These are phyloP conservation scores for Alectura lathami DNA, from an alignment of 2,113 vertebrate species.

Conservation along the genomic window DNA sequence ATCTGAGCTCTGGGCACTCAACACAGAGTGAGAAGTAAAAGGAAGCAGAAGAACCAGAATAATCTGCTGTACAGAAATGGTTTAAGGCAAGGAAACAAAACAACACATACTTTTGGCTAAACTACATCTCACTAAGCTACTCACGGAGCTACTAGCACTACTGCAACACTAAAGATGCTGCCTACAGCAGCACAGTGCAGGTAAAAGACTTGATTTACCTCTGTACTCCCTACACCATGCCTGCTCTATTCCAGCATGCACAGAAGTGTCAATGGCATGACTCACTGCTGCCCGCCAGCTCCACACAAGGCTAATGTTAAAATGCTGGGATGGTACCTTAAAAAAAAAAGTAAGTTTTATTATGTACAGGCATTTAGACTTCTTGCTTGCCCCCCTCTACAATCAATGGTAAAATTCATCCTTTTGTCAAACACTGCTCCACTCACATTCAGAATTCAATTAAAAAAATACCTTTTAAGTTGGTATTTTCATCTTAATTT, in stretches of 20 bases:
- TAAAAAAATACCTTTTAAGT: not conserved
- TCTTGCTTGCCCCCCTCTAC: not conserved
- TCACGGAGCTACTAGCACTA: not conserved
- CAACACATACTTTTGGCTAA: not conserved
- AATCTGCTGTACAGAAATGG: not conserved
- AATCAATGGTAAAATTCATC: not conserved
- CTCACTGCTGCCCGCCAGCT: not conserved
- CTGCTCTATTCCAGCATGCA: not conserved
- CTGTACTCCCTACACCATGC: accelerated
- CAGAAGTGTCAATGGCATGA: not conserved
- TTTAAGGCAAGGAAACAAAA: not conserved
- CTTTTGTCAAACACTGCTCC: not conserved
- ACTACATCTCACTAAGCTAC: not conserved
- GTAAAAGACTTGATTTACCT: not conserved
- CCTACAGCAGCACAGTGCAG: not conserved
- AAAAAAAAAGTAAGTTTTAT: not conserved
- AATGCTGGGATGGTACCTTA: not conserved
- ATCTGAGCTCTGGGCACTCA: not conserved
- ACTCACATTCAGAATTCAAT: not conserved
- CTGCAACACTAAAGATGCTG: accelerated
- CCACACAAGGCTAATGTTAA: not conserved
- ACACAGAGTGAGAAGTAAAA: accelerated
- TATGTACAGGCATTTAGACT: not conserved
- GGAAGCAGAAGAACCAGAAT: not conserved
- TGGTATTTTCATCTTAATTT: not conserved